Conservation (phyloP, 2,888 invertebrate genomes). For the Philopedon plagiatum region DNA sequence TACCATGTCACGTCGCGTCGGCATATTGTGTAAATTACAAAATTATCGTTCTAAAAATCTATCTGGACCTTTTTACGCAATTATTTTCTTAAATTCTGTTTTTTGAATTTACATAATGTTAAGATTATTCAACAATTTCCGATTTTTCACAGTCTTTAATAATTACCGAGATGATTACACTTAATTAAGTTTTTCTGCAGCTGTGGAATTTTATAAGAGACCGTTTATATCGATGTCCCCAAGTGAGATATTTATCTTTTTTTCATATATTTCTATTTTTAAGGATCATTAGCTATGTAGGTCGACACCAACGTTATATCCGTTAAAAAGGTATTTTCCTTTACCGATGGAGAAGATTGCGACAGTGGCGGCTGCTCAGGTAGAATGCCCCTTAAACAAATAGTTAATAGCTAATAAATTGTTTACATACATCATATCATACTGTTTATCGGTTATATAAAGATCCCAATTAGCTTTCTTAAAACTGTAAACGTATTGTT, state of each 20-base stretch:
- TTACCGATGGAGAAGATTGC: background rate
- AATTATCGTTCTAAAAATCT: slow-evolving; percentile 32
- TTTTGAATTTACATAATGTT: slow-evolving; percentile 28
- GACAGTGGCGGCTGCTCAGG: too few relatives aligned
- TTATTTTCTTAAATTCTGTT: slow-evolving; percentile 10
- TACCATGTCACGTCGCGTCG: slow-evolving; percentile 29
- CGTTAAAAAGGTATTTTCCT: background rate
- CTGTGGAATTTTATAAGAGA: slow-evolving; percentile 23
- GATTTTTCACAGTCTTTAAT: slow-evolving; percentile 38
- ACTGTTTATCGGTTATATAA: too few relatives aligned
- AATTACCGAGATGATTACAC: slow-evolving; percentile 25
- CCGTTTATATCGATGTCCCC: slow-evolving; percentile 6
- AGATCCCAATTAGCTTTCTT: too few relatives aligned
- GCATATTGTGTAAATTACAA: slow-evolving; percentile 30
- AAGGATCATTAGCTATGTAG: background rate
- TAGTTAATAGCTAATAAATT: too few relatives aligned
- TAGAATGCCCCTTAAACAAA: too few relatives aligned
- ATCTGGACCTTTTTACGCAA: slow-evolving; percentile 16
- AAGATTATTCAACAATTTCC: slow-evolving; percentile 36
- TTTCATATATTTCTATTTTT: background rate
- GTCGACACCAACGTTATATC: slow-evolving; percentile 3
- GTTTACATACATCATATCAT: too few relatives aligned
- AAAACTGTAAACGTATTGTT: too few relatives aligned
- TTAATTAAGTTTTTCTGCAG: slow-evolving; percentile 36
- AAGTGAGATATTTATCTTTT: slow-evolving; percentile 13